A percentile compares a stretch with the other conserved stretches of the same genome.
phyloP scores from a whole-genome alignment of 2,797 vertebrate species.

The Orientallactaga sibirica region DNA sequence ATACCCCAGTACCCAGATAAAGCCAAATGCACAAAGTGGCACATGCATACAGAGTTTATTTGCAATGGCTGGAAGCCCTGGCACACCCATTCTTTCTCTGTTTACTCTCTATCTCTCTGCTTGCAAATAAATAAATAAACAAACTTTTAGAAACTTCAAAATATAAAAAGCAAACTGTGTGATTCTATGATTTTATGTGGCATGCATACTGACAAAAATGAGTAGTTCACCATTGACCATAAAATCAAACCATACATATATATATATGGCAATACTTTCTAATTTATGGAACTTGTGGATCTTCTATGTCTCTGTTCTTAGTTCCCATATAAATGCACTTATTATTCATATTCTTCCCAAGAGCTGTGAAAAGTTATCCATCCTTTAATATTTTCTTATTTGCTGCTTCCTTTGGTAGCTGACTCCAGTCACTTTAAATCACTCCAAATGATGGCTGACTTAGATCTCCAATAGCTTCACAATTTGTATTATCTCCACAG shows the following conservation, averaged over 20 bases:
- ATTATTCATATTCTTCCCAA: not conserved
- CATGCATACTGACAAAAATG: not conserved
- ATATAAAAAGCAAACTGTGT: not conserved
- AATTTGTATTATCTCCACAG: not conserved
- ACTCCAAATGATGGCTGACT: not conserved
- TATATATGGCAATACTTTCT: constrained; percentile 2
- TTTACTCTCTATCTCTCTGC: too few relatives aligned
- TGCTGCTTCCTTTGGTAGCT: not conserved
- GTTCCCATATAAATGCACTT: not conserved
- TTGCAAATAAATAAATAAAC: too few relatives aligned
- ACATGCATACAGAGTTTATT: too few relatives aligned
- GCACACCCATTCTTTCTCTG: too few relatives aligned
- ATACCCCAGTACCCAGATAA: too few relatives aligned
- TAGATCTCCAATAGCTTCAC: not conserved
- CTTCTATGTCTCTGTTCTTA: not conserved
- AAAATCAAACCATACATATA: constrained; percentile 9
- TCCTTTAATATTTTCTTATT: not conserved
- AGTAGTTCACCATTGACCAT: not conserved
- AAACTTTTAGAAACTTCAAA: too few relatives aligned
- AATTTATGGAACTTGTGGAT: not conserved
- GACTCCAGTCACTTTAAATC: not conserved
- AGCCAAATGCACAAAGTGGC: too few relatives aligned
- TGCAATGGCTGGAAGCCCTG: too few relatives aligned
- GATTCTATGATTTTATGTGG: not conserved
- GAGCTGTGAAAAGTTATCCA: not conserved